Evolutionary conservation across 2,113 vertebrate genomes (phyloP).

Genomic region (Dendrocopos noguchii): DNA sequence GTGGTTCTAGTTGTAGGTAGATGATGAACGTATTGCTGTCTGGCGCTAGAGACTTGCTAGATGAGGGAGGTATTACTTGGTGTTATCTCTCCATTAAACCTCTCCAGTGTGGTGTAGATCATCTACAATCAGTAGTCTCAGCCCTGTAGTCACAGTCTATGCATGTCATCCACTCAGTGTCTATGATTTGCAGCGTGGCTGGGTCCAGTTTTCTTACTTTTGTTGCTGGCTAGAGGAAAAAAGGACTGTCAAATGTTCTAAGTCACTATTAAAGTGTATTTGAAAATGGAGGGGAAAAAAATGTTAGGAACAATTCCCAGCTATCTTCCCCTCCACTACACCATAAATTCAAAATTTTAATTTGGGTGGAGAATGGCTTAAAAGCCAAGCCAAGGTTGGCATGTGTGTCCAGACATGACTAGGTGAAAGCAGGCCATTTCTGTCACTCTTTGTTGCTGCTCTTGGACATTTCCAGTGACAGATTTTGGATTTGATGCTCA

Average conservation of each 20-base stretch:
- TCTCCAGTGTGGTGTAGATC: neutral
- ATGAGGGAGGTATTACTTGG: neutral
- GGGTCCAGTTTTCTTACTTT: neutral
- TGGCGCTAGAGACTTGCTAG: neutral
- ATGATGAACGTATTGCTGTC: neutral
- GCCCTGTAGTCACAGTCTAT: neutral
- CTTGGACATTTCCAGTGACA: neutral
- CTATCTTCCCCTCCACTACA: neutral
- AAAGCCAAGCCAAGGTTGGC: neutral
- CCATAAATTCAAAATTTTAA: neutral
- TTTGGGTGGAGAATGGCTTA: neutral
- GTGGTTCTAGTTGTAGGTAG: neutral
- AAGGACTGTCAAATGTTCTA: neutral
- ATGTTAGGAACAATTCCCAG: neutral
- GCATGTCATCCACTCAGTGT: neutral
- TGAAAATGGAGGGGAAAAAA: neutral
- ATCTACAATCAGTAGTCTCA: neutral
- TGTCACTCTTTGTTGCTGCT: neutral
- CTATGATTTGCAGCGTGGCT: neutral
- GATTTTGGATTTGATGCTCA: neutral
- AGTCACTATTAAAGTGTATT: neutral
- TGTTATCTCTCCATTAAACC: neutral
- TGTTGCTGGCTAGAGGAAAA: neutral
- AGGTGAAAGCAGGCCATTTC: neutral
- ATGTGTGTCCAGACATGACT: neutral